Percentiles rank a stretch among this genome's conserved stretches.
These are phyloP conservation scores for Alexandromys fortis DNA, from an alignment of 2,113 vertebrate species.

Conservation along the genomic window DNA sequence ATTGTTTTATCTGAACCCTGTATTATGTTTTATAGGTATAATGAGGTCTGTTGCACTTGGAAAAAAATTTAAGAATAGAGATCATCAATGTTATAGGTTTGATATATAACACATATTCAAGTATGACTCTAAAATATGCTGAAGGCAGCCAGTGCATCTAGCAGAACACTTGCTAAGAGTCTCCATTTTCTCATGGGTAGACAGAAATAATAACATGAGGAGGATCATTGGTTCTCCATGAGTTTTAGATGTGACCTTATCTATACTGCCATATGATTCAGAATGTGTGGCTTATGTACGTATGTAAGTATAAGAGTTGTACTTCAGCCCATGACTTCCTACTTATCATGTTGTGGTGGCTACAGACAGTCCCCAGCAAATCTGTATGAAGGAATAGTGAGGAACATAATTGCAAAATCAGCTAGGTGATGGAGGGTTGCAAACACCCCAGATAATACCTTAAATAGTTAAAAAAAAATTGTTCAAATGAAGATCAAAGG, in stretches of 20 bases:
- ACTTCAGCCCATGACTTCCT: constrained; percentile 77
- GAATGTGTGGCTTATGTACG: constrained; percentile 74
- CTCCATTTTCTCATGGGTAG: constrained; percentile 66
- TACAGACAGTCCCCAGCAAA: constrained; percentile 70
- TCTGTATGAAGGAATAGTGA: constrained; percentile 73
- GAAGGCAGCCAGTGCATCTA: neutral
- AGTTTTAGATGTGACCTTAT: constrained; percentile 70
- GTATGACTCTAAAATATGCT: neutral
- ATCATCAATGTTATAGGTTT: neutral
- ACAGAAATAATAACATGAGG: constrained; percentile 57
- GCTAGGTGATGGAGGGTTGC: neutral
- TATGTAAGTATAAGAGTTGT: constrained; percentile 72
- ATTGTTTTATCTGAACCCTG: neutral
- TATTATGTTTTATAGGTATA: neutral
- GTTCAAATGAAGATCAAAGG: constrained; percentile 37
- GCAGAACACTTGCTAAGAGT: neutral
- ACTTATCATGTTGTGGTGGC: constrained; percentile 73
- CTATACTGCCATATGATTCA: constrained; percentile 76
- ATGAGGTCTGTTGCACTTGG: neutral
- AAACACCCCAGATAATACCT: neutral
- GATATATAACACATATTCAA: neutral
- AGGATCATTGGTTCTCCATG: constrained; percentile 75
- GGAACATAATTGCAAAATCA: constrained; percentile 74
- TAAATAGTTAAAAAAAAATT: neutral
- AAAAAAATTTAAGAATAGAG: neutral